Conservation (phyloP, 2,113 vertebrate species). For the Cariama cristata region DNA sequence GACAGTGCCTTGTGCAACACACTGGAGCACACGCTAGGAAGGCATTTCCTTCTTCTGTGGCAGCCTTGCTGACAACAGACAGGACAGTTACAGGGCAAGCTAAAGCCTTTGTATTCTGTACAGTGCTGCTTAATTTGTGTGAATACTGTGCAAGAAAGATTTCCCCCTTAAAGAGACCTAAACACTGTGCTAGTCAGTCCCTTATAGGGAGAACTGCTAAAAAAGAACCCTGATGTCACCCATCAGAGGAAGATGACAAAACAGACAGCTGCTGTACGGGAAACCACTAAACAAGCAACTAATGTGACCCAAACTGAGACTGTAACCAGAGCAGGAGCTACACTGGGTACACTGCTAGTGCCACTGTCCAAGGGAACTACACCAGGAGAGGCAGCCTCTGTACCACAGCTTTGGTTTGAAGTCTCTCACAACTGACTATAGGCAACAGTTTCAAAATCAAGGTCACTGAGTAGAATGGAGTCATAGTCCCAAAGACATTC, state of each 20-base stretch:
- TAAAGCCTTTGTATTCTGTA: neutral
- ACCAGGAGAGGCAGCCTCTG: neutral
- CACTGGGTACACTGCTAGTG: neutral
- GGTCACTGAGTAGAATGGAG: neutral
- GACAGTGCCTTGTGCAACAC: neutral
- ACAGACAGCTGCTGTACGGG: neutral
- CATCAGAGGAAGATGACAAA: neutral
- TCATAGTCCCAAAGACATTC: neutral
- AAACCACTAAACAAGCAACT: slow-evolving; percentile 49
- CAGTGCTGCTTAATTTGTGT: neutral
- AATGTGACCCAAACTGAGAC: slow-evolving; percentile 17
- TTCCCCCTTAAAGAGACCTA: neutral
- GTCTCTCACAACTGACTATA: neutral
- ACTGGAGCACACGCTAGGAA: neutral
- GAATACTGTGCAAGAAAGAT: neutral
- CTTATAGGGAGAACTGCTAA: neutral
- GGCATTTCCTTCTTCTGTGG: neutral
- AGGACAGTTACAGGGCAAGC: neutral
- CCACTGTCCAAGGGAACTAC: neutral
- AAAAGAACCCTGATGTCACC: slow-evolving; percentile 11
- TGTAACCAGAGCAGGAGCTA: neutral
- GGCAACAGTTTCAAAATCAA: neutral
- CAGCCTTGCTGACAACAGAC: neutral
- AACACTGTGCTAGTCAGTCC: neutral
- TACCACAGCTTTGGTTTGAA: neutral